Evolutionary conservation across 2,113 vertebrate genomes (phyloP), one percentile per base, ranked within the genome.

Genomic region (Marcusenius ussheri): DNA sequence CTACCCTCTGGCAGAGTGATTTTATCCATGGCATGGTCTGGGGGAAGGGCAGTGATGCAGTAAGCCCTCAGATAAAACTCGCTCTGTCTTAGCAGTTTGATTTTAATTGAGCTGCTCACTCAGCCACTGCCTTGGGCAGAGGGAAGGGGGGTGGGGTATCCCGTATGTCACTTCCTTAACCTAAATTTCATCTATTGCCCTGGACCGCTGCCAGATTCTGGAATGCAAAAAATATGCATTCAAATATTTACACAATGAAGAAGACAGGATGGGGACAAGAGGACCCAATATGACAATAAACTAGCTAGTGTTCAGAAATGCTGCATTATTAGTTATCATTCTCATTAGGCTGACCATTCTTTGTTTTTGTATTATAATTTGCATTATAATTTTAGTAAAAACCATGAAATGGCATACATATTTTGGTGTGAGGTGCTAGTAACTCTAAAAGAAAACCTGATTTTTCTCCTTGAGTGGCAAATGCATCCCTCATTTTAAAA

Each of bases 81-180:
- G 90, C 91, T 93, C 92, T 93, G 94, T 96, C 95, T 92, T 89
- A 92, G 91, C 92, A 91, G 94, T 95, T 95, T 93, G 91, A 92
- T 95, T 92, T 94, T 96, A 96, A 96, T 95, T 95, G 95, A 95
- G 95, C 95, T 95, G 94, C 95, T 95, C 94, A 94, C 94, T 94
- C 94, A 94, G 94, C 93, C 94, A 92, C 93, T 93, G 93, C 94
- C 93, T 88, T 70, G 39, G 93, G 95, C 58, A 9, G n/a, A n/a
- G 0, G 58, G 56, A 1, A 2, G 17, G 51, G 51, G 5, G 56
- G 56, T 93, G 94, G 93, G 94, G 95, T 94, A 94, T 93, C 93
- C 94, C 90, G 86, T 90, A 70, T 96, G 95, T 96, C 95, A 95
- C 95, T 95, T 95, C 93, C 89, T 91, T 94, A 96, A 95, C 95